phyloP scores from a whole-genome alignment of 2,113 vertebrate species.

The Austrofundulus limnaeus region DNA sequence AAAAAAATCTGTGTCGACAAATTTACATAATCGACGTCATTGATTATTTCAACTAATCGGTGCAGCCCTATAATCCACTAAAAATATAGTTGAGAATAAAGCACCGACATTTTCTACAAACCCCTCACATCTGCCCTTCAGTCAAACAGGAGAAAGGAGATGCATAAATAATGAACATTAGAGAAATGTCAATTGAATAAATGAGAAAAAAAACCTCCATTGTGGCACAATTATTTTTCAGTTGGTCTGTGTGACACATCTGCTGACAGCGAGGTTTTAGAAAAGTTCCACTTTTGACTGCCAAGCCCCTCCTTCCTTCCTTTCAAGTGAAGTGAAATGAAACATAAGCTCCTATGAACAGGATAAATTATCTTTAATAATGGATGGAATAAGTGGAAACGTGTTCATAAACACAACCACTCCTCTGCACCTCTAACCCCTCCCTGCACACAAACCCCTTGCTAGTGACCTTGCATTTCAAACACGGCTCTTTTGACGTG shows the following conservation, averaged over 20 bases:
- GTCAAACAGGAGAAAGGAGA: slow-evolving; percentile 17
- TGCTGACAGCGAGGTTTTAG: slow-evolving; percentile 57
- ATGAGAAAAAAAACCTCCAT: slow-evolving; percentile 26
- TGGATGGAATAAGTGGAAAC: neutral
- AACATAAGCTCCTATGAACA: slow-evolving; percentile 13
- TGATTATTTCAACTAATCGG: too few relatives aligned
- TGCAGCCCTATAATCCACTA: too few relatives aligned
- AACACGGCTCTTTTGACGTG: slow-evolving; percentile 16
- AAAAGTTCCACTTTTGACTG: slow-evolving; percentile 8
- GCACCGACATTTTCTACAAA: slow-evolving; percentile 33
- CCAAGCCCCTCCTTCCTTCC: neutral
- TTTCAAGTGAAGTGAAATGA: slow-evolving; percentile 23
- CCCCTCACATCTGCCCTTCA: slow-evolving; percentile 37
- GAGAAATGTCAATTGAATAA: slow-evolving; percentile 57
- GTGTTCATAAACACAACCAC: slow-evolving; percentile 18
- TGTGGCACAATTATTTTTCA: slow-evolving; percentile 37
- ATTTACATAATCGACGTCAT: too few relatives aligned
- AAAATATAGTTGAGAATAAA: slow-evolving; percentile 4
- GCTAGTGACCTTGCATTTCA: slow-evolving; percentile 7
- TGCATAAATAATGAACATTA: slow-evolving; percentile 52
- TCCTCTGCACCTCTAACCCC: slow-evolving; percentile 7
- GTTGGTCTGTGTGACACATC: slow-evolving; percentile 34
- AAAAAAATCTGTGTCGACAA: too few relatives aligned
- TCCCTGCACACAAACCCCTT: neutral
- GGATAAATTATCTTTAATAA: slow-evolving; percentile 37